These are phyloP conservation scores for Echiichthys vipera DNA, from an alignment of 2,797 vertebrate species.

Conservation along the genomic window DNA sequence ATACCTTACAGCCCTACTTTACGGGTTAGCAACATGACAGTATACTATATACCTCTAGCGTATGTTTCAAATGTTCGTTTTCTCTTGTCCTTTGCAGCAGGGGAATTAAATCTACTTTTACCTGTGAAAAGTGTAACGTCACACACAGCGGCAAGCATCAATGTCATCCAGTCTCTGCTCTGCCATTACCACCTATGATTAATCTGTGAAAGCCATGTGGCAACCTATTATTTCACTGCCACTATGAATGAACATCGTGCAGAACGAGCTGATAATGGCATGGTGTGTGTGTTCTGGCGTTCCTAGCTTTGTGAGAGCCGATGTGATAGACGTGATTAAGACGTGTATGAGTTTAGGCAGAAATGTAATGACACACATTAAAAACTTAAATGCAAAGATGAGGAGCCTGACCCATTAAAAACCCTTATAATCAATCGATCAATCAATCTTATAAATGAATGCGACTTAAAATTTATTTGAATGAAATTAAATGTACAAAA, in stretches of 20 bases:
- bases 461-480: background rate
- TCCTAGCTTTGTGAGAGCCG: slow-evolving; percentile 31
- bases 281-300: slow-evolving; percentile 23
- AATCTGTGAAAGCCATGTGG: slow-evolving; percentile 53
- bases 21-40: background rate
- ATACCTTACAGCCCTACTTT: too few relatives aligned
- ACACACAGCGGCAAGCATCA: slow-evolving; percentile 17
- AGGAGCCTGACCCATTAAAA: slow-evolving; percentile 6
- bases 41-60: too few relatives aligned
- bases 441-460: background rate
- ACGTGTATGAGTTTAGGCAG: background rate
- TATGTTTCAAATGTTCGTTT: background rate
- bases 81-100: background rate
- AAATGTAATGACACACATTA: background rate
- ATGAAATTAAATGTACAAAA: slow-evolving; percentile 6
- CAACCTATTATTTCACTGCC: slow-evolving; percentile 66
- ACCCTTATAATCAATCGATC: background rate
- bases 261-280: slow-evolving; percentile 55
- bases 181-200: slow-evolving; percentile 61
- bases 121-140: too few relatives aligned
- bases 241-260: slow-evolving; percentile 29
- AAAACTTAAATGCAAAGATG: background rate
- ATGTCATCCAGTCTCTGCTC: slow-evolving; percentile 35
- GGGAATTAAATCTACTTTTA: background rate
- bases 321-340: slow-evolving; percentile 37